Evolutionary conservation across 2,888 invertebrate genomes (phyloP), one percentile per base, ranked within the genome.

Genomic region (Hypomecis atomaria): DNA sequence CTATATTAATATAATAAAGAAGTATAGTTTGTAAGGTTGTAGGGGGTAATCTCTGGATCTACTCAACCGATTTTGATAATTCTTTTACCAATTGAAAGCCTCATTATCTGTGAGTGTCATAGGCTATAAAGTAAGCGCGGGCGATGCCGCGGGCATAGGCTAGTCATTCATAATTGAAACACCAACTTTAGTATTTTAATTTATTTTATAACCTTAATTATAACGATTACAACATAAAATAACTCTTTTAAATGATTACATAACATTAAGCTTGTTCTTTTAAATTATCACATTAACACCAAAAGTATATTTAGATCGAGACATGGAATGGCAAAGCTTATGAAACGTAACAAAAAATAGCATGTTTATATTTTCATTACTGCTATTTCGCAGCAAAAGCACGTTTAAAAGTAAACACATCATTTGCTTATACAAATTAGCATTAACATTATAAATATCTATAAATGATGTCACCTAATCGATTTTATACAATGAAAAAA

Each of bases 201-300:
- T 71, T 66, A 70, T 68, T 90, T 89, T 84, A 87, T 88, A 86
- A 86, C 83, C 86, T 87, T 90, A 88, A 86, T 87, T 88, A 90
- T 85, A 91, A 90, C 90, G 90, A 89, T 90, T 90, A 89, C 87
- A 92, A 92, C 88, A 86, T 86, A 91, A 91, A 88, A 90, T 87
- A 91, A 88, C 86, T 87, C 81, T 89, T 86, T 88, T 84, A 88
- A 88, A 88, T 88, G 84, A 87, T 70, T 62, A 67, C 83, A 57
- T 87, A 90, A 90, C 85, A 85, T 84, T 85, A 90, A 90, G 89
- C 89, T 92, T 92, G 90, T 91, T 92, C 91, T 84, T 80, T 84
- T 81, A 70, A 77, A 85, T 85, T 90, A 92, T 91, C 90, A 91
- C 90, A 88, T 84, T 81, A 82, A 87, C 83, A 87, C 85, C 83